phyloP scores from a whole-genome alignment of 2,797 vertebrate genomes.

The Gymnoscopelus braueri region DNA sequence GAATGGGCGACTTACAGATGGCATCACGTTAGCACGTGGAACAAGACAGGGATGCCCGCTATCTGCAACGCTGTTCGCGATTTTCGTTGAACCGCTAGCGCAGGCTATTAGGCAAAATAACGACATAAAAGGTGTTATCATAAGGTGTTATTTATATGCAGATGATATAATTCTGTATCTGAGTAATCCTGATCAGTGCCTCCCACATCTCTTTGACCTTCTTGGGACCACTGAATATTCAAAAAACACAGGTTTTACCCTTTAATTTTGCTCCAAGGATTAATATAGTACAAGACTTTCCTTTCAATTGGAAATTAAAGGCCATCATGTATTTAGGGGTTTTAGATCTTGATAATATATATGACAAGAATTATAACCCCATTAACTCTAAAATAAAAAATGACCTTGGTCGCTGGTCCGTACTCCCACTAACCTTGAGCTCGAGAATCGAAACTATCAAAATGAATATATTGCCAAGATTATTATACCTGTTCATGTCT shows the following conservation, averaged over 20 bases:
- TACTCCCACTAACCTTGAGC: neutral
- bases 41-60: conserved; percentile 10
- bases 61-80: conserved; percentile 4
- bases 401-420: neutral
- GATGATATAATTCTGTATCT: conserved; percentile 8
- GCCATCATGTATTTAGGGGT: conserved; percentile 1
- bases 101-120: conserved; percentile 8
- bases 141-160: conserved; percentile 1
- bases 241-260: neutral
- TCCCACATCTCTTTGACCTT: neutral
- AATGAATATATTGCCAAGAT: conserved; percentile 1
- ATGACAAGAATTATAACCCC: neutral
- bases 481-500: conserved; percentile 1
- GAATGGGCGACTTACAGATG: neutral
- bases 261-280: neutral
- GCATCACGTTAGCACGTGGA: neutral
- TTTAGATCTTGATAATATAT: neutral
- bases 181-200: neutral
- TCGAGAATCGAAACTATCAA: conserved; percentile 7
- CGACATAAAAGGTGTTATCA: neutral
- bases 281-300: neutral
- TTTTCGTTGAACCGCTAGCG: conserved; percentile 9
- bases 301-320: neutral
- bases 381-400: neutral
- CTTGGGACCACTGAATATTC: neutral